A percentile compares a stretch with the other conserved stretches of the same genome.
phyloP scores from a whole-genome alignment of 1,140 invertebrate genomes.

The Aradophagus sp. region DNA sequence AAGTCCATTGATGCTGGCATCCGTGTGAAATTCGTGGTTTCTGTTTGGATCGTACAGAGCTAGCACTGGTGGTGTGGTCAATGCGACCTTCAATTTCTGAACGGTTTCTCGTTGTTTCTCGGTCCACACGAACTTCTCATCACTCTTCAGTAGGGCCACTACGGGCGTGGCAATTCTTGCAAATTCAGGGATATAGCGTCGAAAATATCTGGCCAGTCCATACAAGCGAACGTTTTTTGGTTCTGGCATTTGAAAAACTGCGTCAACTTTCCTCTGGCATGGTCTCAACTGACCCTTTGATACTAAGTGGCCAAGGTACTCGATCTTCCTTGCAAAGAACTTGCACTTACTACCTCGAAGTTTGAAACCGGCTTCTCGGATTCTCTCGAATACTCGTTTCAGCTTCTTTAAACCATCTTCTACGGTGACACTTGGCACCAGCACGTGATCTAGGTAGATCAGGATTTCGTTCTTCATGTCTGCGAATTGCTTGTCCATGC shows the following conservation, averaged over 20 bases:
- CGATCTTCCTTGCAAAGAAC: slow-evolving; percentile 17
- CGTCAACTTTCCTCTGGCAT: slow-evolving; percentile 13
- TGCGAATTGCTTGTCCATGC: slow-evolving; percentile 16
- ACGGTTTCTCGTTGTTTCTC: no score
- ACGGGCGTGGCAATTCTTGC: no score
- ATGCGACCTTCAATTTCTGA: no score
- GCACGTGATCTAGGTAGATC: slow-evolving; percentile 4
- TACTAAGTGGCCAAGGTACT: slow-evolving; percentile 18
- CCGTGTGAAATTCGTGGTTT: no score
- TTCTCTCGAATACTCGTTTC: background rate
- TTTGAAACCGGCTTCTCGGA: background rate
- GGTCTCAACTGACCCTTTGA: slow-evolving; percentile 4
- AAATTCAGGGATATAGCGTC: no score
- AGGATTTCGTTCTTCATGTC: background rate
- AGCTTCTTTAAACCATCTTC: background rate
- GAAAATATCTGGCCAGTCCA: no score
- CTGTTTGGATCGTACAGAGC: no score
- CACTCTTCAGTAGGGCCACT: no score
- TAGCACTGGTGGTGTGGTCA: no score
- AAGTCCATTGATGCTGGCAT: no score
- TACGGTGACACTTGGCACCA: background rate
- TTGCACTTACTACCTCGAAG: slow-evolving; percentile 5
- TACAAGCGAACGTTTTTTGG: no score
- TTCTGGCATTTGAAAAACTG: background rate
- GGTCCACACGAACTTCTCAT: no score